Conservation (phyloP, 2,113 vertebrate genomes). For the Microtus ochrogaster region DNA sequence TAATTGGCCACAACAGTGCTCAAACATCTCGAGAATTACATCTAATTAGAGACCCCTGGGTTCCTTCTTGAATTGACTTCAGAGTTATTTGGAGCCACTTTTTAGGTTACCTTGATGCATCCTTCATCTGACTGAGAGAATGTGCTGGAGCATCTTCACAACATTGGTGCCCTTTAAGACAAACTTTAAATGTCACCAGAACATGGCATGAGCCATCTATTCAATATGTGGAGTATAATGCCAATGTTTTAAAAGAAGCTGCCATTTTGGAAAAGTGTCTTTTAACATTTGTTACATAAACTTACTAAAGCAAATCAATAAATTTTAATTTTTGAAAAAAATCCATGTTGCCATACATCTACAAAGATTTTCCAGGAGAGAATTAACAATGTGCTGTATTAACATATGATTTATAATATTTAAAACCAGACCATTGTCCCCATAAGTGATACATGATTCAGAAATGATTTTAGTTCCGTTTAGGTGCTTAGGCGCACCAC, state of each 20-base stretch:
- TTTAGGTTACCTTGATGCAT: constrained; percentile 40
- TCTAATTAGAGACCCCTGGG: background rate
- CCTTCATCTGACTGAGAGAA: background rate
- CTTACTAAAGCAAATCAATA: constrained; percentile 41
- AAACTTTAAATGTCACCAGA: background rate
- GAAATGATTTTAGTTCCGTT: background rate
- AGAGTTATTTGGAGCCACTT: constrained; percentile 40
- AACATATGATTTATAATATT: constrained; percentile 48
- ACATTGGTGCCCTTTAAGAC: constrained; percentile 35
- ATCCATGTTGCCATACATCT: background rate
- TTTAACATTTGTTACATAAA: constrained; percentile 64
- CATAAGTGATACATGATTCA: background rate
- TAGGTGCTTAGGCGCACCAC: background rate
- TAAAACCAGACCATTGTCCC: background rate
- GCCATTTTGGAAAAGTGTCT: constrained; percentile 48
- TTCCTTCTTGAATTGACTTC: background rate
- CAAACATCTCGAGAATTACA: background rate
- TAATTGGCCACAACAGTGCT: background rate
- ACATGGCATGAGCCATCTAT: constrained; percentile 40
- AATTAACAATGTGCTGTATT: background rate
- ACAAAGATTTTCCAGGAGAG: constrained; percentile 8
- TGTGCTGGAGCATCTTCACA: constrained; percentile 8
- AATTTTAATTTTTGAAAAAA: constrained; percentile 57
- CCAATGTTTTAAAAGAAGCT: constrained; percentile 60
- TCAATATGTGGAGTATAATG: constrained; percentile 47